phyloP scores from a whole-genome alignment of 2,888 invertebrate species.

The Drosophila tripunctata region DNA sequence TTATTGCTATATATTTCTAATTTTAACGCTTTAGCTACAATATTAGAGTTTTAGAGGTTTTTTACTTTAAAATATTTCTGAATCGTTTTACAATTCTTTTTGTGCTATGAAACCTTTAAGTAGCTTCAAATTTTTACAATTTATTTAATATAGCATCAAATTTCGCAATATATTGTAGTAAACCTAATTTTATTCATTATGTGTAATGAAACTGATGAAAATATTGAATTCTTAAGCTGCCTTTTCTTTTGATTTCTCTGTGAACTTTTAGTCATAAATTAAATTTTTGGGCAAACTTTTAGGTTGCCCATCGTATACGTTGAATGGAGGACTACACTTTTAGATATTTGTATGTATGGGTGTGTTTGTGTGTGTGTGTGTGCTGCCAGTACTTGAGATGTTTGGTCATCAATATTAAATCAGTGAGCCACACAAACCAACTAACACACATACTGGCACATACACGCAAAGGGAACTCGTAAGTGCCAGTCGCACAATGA shows the following conservation, averaged over 20 bases:
- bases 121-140: no score
- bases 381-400: slow-evolving; percentile 69
- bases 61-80: no score
- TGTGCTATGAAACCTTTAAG: no score
- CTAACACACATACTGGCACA: slow-evolving; percentile 24
- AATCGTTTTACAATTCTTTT: no score
- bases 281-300: slow-evolving; percentile 9
- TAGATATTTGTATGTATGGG: slow-evolving; percentile 11
- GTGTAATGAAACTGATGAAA: neutral
- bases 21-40: no score
- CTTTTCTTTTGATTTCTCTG: neutral
- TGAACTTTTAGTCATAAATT: neutral
- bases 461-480: slow-evolving; percentile 47
- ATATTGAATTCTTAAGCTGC: neutral
- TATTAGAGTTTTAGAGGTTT: no score
- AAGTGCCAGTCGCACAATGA: slow-evolving; percentile 71
- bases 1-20: no score
- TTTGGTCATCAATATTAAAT: slow-evolving; percentile 78
- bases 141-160: neutral
- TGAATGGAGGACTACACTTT: slow-evolving; percentile 36
- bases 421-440: slow-evolving; percentile 63
- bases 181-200: neutral
- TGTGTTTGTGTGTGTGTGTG: slow-evolving; percentile 23
- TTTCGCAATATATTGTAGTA: no score
- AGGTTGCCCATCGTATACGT: slow-evolving; percentile 16